Conservation (phyloP, 2,888 invertebrate genomes). For the Cordylochernes scorpioides region DNA sequence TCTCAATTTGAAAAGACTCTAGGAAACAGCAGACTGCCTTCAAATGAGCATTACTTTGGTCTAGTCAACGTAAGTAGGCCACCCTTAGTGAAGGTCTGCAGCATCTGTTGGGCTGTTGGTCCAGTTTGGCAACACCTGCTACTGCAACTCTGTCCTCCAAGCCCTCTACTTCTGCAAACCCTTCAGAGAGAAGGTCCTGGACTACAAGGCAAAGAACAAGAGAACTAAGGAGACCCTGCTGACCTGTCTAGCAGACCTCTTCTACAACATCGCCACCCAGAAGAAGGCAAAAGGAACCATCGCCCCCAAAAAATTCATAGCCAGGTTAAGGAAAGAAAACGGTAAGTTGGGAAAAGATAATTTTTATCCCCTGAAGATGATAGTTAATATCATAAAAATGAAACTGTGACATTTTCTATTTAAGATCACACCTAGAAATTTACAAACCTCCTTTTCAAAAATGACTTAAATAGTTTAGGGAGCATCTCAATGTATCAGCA, state of each 20-base stretch:
- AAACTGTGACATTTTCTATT: too few species aligned
- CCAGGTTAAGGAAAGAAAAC: conserved; percentile 88
- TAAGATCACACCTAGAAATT: too few species aligned
- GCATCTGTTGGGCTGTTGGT: conserved; percentile 20
- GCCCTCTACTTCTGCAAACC: conserved; percentile 97
- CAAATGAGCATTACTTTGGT: conserved; percentile 97
- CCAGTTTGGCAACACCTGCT: conserved; percentile 98
- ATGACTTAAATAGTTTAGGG: too few species aligned
- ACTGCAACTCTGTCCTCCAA: conserved; percentile 97
- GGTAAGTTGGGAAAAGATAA: too few species aligned
- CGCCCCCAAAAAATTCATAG: conserved; percentile 98
- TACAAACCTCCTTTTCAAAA: too few species aligned
- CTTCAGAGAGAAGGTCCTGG: conserved; percentile 89
- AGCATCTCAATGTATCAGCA: too few species aligned
- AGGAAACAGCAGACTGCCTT: conserved; percentile 88
- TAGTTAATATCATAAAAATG: too few species aligned
- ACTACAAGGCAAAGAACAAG: conserved; percentile 86
- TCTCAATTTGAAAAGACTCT: conserved; percentile 98
- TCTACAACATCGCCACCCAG: conserved; percentile 98
- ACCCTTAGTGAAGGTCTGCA: conserved; percentile 1
- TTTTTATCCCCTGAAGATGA: too few species aligned
- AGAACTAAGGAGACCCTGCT: conserved; percentile 85
- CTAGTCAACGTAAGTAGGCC: conserved; percentile 68
- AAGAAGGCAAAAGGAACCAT: conserved; percentile 97
- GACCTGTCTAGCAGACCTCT: conserved; percentile 90